Evolutionary conservation across 2,888 invertebrate species (phyloP).

Genomic region (Lasioglossum zephyrum): DNA sequence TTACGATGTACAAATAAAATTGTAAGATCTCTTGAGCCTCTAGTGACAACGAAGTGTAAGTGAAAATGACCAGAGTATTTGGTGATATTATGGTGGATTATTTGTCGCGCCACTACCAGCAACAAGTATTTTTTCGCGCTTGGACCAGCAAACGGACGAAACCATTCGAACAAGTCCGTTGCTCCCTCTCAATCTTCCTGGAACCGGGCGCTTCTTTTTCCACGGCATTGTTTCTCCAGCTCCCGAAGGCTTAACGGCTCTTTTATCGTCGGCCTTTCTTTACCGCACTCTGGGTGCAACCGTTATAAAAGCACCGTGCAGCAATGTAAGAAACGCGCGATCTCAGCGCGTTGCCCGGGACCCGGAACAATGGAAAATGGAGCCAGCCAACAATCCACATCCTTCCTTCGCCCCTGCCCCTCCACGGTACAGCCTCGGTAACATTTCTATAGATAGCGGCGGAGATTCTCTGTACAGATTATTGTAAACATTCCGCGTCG

Average conservation of each 20-base stretch:
- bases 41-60: background rate
- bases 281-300: conserved; percentile 57
- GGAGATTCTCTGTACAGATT: conserved; percentile 47
- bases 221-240: conserved; percentile 58
- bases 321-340: conserved; percentile 60
- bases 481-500: conserved; percentile 52
- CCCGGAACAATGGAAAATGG: conserved; percentile 41
- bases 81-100: background rate
- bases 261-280: conserved; percentile 73
- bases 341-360: conserved; percentile 46
- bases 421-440: background rate
- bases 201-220: conserved; percentile 17
- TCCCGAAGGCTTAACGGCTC: conserved; percentile 69
- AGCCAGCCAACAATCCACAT: conserved; percentile 55
- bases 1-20: background rate
- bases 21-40: background rate
- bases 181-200: conserved; percentile 39
- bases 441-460: conserved; percentile 36
- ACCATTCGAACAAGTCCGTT: background rate
- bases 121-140: conserved; percentile 50
- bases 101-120: conserved; percentile 9
- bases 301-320: conserved; percentile 69
- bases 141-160: background rate
- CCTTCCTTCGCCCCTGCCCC: background rate
- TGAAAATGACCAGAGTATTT: background rate